Conservation (phyloP, 1,140 invertebrate species). For the Mactra quadrangularis region DNA sequence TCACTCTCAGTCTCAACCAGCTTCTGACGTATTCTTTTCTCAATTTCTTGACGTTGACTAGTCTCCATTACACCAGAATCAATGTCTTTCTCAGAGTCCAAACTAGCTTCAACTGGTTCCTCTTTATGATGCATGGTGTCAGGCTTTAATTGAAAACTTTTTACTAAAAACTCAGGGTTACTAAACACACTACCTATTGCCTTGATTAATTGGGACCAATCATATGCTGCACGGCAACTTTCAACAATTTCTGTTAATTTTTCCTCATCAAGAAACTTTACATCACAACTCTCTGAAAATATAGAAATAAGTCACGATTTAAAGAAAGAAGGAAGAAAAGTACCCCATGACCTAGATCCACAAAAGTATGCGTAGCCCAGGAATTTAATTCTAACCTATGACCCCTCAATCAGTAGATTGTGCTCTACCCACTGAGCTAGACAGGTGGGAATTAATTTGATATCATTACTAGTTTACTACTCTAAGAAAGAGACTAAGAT, state of each 20-base stretch:
- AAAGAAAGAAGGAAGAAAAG: too few species aligned
- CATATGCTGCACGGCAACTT: slow-evolving; percentile 86
- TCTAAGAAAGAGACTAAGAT: too few species aligned
- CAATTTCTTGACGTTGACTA: slow-evolving; percentile 32
- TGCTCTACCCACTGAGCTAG: too few species aligned
- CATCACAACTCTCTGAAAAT: slow-evolving; percentile 22
- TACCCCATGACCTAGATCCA: too few species aligned
- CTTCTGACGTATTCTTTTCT: slow-evolving; percentile 21
- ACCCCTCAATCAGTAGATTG: too few species aligned
- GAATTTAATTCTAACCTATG: too few species aligned
- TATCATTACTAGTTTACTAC: too few species aligned
- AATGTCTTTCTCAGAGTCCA: slow-evolving; percentile 89
- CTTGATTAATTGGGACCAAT: slow-evolving; percentile 88
- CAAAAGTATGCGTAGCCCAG: too few species aligned
- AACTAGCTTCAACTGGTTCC: slow-evolving; percentile 88
- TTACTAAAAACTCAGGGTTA: slow-evolving; percentile 88
- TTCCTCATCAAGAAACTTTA: slow-evolving; percentile 86
- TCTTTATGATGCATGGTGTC: slow-evolving; percentile 86
- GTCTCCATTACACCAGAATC: slow-evolving; percentile 47
- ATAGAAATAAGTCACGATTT: too few species aligned
- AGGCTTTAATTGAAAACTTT: slow-evolving; percentile 87
- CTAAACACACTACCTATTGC: slow-evolving; percentile 90
- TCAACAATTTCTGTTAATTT: slow-evolving; percentile 88
- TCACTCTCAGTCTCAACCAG: slow-evolving; percentile 6
- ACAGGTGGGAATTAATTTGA: too few species aligned